Percentiles rank a stretch among this genome's conserved stretches.
These are phyloP conservation scores for Marmota flaviventris DNA, from an alignment of 2,113 vertebrate genomes.

Conservation along the genomic window DNA sequence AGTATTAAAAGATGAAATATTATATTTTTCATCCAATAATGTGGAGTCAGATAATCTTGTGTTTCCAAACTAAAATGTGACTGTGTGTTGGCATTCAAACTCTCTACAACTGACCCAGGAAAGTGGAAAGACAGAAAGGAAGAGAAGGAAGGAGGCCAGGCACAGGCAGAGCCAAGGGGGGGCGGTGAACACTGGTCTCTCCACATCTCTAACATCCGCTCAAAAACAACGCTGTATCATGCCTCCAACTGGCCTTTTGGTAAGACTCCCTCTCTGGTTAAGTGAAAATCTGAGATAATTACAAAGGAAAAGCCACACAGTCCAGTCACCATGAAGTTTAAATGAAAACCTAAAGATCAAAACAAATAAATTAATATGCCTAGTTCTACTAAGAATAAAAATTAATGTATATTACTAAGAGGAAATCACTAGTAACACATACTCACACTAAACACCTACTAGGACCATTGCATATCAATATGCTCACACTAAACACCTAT, in stretches of 20 bases:
- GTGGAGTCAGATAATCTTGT: neutral
- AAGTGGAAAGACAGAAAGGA: neutral
- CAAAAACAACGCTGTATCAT: neutral
- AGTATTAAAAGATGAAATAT: constrained; percentile 11
- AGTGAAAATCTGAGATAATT: neutral
- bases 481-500: neutral
- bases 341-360: neutral
- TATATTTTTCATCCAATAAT: neutral
- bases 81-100: neutral
- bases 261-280: neutral
- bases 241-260: neutral
- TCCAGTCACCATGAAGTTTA: neutral
- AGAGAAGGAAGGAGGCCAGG: neutral
- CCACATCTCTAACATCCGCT: neutral
- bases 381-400: neutral
- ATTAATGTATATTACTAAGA: neutral
- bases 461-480: neutral
- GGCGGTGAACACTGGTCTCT: neutral
- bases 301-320: neutral
- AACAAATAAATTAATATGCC: neutral
- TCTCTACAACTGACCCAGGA: neutral
- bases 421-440: neutral
- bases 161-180: neutral
- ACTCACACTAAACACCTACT: neutral
- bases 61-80: neutral